A percentile compares a stretch with the other conserved stretches of the same genome.
phyloP scores from a whole-genome alignment of 2,113 vertebrate species.

The Octodon degus region DNA sequence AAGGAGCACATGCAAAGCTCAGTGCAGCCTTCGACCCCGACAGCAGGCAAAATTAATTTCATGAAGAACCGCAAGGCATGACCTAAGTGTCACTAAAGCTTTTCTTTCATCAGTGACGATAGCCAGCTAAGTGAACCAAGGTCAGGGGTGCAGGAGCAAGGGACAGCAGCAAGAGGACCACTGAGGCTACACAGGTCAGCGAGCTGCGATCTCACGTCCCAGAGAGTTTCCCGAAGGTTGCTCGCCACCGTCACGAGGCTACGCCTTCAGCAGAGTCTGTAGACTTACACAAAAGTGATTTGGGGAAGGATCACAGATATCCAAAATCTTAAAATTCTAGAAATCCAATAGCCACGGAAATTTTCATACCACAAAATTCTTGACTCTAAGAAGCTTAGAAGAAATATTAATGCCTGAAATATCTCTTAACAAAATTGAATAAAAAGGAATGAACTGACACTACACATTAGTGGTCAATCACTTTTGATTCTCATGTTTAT shows the following conservation, averaged over 20 bases:
- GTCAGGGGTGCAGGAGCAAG: background rate
- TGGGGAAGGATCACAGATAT: background rate
- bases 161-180: background rate
- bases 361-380: background rate
- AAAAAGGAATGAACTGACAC: conserved; percentile 10
- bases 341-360: background rate
- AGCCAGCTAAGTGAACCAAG: background rate
- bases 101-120: background rate
- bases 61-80: background rate
- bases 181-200: background rate
- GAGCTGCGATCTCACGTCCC: background rate
- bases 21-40: background rate
- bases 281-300: conserved; percentile 33
- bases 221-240: background rate
- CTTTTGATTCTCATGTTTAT: conserved; percentile 20
- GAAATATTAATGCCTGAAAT: background rate
- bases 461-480: background rate
- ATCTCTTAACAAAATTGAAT: background rate
- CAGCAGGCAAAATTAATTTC: background rate
- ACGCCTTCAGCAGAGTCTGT: conserved; percentile 3
- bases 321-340: background rate
- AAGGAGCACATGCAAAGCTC: background rate
- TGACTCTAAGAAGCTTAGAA: background rate
- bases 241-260: background rate
- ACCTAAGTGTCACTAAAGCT: background rate